Percentiles rank a stretch among this genome's conserved stretches.
phyloP scores from a whole-genome alignment of 1,140 invertebrate genomes.

The silkworm (Bombyx mori) region DNA sequence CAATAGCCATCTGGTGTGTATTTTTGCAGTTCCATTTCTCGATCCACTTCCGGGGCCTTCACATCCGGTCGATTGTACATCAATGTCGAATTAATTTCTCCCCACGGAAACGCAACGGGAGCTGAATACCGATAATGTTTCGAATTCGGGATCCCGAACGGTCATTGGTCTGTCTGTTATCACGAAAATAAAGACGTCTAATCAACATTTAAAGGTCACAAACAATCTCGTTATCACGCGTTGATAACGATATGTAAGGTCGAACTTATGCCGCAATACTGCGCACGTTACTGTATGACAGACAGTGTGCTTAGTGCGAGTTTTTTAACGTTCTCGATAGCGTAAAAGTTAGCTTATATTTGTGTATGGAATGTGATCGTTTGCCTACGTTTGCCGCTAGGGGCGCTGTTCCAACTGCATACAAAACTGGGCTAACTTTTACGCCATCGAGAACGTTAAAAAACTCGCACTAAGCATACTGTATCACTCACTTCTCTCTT shows the following conservation, averaged over 20 bases:
- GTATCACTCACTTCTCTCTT: too few relatives aligned
- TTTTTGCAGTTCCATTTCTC: slow-evolving; percentile 27
- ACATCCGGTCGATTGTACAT: slow-evolving; percentile 39
- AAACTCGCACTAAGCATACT: too few relatives aligned
- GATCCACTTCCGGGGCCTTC: slow-evolving; percentile 48
- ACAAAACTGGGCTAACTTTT: too few relatives aligned
- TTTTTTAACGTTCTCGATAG: too few relatives aligned
- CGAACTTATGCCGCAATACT: slow-evolving; percentile 42
- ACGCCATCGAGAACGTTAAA: too few relatives aligned
- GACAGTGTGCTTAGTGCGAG: background rate
- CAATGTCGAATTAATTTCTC: background rate
- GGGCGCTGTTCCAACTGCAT: too few relatives aligned
- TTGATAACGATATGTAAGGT: slow-evolving; percentile 52
- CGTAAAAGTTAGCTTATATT: too few relatives aligned
- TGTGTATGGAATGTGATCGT: too few relatives aligned
- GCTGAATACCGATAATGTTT: background rate
- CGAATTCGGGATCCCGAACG: slow-evolving; percentile 28
- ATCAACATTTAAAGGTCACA: slow-evolving; percentile 59
- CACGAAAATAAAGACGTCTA: slow-evolving; percentile 42
- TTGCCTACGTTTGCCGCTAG: too few relatives aligned
- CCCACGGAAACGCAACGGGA: background rate
- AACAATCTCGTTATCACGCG: slow-evolving; percentile 50
- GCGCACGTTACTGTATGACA: slow-evolving; percentile 7
- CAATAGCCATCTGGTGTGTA: slow-evolving; percentile 35
- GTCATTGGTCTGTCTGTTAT: slow-evolving; percentile 61